These are phyloP conservation scores for Nephrotoma appendiculata DNA, from an alignment of 2,888 invertebrate species.

Conservation along the genomic window DNA sequence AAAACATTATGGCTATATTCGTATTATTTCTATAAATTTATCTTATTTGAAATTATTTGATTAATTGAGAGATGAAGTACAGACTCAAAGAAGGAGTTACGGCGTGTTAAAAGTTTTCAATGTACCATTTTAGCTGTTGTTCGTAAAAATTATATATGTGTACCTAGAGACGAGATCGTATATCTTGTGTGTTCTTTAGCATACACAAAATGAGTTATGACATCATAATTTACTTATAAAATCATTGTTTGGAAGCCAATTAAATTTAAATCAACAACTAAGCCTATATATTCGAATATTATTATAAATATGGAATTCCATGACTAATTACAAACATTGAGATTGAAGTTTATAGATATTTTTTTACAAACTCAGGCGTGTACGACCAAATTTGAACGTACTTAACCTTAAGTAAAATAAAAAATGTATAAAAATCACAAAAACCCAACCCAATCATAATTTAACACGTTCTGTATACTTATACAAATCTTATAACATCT, in stretches of 20 bases:
- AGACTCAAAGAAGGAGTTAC: no score
- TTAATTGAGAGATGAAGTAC: no score
- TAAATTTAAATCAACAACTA: neutral
- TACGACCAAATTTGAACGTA: neutral
- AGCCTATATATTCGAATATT: neutral
- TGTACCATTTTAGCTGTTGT: no score
- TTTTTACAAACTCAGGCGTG: neutral
- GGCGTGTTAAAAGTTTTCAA: no score
- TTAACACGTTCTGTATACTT: neutral
- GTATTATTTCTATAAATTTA: no score
- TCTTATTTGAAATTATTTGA: no score
- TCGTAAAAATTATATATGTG: no score
- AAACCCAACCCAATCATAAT: neutral
- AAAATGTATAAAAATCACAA: neutral
- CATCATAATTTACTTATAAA: neutral
- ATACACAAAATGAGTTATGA: neutral
- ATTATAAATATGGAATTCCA: neutral
- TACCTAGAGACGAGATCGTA: neutral
- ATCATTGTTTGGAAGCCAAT: neutral
- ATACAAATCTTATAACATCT: neutral
- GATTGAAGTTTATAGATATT: neutral
- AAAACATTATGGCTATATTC: no score
- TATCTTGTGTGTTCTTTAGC: neutral
- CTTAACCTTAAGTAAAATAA: neutral
- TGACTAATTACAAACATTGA: neutral